Percentiles rank a stretch among this genome's conserved stretches.
phyloP scores from a whole-genome alignment of 2,113 vertebrate species.

The Grallaria varia region DNA sequence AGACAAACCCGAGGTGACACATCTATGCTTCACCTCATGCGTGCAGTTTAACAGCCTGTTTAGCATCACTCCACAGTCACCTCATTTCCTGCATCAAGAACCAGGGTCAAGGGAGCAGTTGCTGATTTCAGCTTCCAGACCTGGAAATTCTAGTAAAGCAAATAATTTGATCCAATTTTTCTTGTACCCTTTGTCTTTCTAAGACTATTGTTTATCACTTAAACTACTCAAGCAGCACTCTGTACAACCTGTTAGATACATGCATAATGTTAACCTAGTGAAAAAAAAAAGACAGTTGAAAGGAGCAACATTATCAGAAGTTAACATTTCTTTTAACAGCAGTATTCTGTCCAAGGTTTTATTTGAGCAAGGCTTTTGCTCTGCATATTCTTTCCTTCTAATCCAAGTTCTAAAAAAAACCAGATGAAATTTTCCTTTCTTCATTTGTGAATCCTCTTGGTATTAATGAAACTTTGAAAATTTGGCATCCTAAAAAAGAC shows the following conservation, averaged over 20 bases:
- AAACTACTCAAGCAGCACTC: not conserved
- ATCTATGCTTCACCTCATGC: not conserved
- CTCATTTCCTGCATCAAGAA: not conserved
- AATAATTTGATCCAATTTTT: not conserved
- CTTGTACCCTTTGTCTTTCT: not conserved
- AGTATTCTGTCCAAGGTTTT: not conserved
- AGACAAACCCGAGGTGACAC: not conserved
- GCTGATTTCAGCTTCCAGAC: not conserved
- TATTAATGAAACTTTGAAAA: not conserved
- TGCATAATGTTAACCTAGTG: not conserved
- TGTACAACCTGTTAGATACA: not conserved
- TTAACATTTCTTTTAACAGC: not conserved
- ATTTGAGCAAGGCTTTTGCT: not conserved
- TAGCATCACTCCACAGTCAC: not conserved
- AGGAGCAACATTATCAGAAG: not conserved
- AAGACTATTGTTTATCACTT: not conserved
- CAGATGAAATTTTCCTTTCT: not conserved
- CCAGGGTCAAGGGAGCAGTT: not conserved
- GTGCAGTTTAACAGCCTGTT: not conserved
- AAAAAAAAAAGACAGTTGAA: not conserved
- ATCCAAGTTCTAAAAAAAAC: not conserved
- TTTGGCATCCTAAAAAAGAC: not conserved
- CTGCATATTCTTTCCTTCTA: not conserved
- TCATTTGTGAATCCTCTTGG: not conserved
- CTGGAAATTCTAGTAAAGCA: not conserved